Conservation (phyloP, 2,888 invertebrate genomes). For the Strigamia maritima region DNA sequence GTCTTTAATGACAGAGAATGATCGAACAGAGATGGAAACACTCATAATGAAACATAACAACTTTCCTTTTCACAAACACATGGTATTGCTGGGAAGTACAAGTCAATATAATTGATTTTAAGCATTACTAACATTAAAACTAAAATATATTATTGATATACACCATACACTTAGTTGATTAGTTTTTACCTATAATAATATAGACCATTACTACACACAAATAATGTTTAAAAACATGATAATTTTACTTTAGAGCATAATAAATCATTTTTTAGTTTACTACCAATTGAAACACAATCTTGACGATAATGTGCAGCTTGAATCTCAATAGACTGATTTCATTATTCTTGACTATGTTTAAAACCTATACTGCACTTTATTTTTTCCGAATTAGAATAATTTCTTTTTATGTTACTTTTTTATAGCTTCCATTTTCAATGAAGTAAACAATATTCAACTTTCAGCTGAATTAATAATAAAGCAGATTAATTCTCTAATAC, state of each 20-base stretch:
- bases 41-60: neutral
- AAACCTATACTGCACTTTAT: too few species aligned
- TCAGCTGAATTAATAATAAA: neutral
- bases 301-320: too few species aligned
- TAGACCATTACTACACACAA: neutral
- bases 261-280: too few species aligned
- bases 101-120: slow-evolving; percentile 9
- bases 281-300: too few species aligned
- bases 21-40: neutral
- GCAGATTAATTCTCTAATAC: neutral
- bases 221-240: too few species aligned
- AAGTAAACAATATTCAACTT: neutral
- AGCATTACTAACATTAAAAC: neutral
- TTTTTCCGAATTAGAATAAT: too few species aligned
- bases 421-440: neutral
- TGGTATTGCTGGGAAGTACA: neutral
- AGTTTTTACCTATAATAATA: neutral
- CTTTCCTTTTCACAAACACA: neutral
- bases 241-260: too few species aligned
- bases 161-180: neutral
- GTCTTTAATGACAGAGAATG: neutral
- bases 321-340: too few species aligned
- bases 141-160: neutral
- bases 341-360: too few species aligned
- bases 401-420: too few species aligned